Percentiles rank a stretch among this genome's conserved stretches.
These are phyloP conservation scores for Petrocephalus schoutedeni DNA, from an alignment of 2,797 vertebrate genomes.

Conservation along the genomic window DNA sequence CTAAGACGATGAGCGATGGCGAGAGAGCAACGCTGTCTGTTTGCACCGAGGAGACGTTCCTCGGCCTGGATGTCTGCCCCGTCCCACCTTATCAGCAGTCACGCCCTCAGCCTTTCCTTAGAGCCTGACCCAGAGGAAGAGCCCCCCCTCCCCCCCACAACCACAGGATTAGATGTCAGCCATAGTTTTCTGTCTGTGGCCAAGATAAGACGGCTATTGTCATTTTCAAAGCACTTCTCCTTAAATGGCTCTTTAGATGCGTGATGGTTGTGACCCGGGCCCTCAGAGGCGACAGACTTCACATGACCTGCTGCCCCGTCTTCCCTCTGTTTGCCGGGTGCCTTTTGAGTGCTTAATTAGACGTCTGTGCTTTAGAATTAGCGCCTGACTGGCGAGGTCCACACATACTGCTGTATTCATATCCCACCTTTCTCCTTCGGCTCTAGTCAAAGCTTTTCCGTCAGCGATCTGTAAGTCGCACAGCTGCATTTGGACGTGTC, in stretches of 20 bases:
- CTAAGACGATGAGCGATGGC: no score
- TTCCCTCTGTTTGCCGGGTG: not conserved
- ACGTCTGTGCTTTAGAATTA: not conserved
- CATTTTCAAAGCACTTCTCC: not conserved
- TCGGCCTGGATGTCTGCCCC: not conserved
- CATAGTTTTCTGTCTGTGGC: conserved; percentile 8
- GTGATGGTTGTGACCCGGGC: not conserved
- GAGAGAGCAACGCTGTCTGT: not conserved
- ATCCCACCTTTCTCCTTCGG: not conserved
- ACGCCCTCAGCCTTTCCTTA: not conserved
- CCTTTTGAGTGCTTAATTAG: not conserved
- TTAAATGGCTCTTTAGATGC: not conserved
- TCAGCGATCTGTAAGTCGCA: not conserved
- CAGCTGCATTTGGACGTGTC: no score
- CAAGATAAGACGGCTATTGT: conserved; percentile 5
- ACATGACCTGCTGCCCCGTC: not conserved
- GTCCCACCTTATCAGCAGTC: conserved; percentile 11
- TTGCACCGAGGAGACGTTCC: not conserved
- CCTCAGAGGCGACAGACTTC: not conserved
- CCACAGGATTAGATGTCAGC: not conserved
- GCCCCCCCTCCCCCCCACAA: not conserved
- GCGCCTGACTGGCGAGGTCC: no score
- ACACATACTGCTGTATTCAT: not conserved
- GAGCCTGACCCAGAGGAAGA: conserved; percentile 9
- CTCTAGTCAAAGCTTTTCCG: not conserved